Conservation (phyloP, 2,888 invertebrate genomes). For the Opisthograptis luteolata region DNA sequence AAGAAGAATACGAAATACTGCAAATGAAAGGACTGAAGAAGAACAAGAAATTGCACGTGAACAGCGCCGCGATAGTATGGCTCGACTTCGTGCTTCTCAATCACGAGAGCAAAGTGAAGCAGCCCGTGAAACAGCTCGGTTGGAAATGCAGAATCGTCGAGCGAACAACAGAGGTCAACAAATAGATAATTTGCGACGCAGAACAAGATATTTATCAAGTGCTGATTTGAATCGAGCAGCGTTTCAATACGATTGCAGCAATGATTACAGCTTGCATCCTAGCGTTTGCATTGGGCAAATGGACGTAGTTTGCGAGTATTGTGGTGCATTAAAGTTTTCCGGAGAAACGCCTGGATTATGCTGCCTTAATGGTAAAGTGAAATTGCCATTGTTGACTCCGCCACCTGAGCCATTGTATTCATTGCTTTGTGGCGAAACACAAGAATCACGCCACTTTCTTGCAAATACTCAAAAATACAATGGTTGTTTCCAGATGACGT, state of each 20-base stretch:
- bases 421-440: slow-evolving; percentile 36
- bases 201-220: slow-evolving; percentile 44
- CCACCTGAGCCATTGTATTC: slow-evolving; percentile 54
- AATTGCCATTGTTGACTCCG: slow-evolving; percentile 50
- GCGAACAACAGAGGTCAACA: slow-evolving; percentile 42
- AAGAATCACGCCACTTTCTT: slow-evolving; percentile 44
- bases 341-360: slow-evolving; percentile 59
- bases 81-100: slow-evolving; percentile 44
- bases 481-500: slow-evolving; percentile 48
- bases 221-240: slow-evolving; percentile 52
- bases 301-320: slow-evolving; percentile 1
- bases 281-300: too few species aligned
- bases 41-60: slow-evolving; percentile 38
- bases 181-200: slow-evolving; percentile 40
- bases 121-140: too few species aligned
- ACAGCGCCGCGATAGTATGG: slow-evolving; percentile 45
- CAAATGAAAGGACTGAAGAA: slow-evolving; percentile 40
- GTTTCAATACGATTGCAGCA: too few species aligned
- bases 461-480: slow-evolving; percentile 44
- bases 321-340: slow-evolving; percentile 25
- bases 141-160: slow-evolving; percentile 47
- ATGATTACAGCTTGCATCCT: too few species aligned
- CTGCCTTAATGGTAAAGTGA: slow-evolving; percentile 59
- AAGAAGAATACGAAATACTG: slow-evolving; percentile 37
- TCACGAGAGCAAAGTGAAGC: too few species aligned